Conservation (phyloP, 2,797 vertebrate species). For the Bucorvus abyssinicus region DNA sequence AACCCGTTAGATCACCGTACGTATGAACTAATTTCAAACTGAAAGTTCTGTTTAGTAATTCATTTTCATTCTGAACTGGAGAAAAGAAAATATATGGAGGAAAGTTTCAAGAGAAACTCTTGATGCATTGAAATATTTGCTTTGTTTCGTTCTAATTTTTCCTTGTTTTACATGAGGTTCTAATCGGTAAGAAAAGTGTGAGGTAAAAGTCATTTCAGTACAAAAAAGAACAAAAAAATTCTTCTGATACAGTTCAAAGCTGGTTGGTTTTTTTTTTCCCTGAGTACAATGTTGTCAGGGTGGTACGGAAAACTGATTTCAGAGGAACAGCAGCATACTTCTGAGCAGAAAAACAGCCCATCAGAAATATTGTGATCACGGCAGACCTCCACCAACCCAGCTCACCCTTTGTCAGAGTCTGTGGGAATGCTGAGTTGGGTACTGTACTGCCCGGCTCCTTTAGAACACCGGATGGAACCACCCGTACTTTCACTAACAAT, state of each 20-base stretch:
- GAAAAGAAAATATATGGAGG: background rate
- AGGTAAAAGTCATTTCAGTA: background rate
- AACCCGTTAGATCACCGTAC: background rate
- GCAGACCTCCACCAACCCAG: background rate
- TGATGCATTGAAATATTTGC: background rate
- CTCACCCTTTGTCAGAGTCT: background rate
- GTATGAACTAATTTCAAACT: background rate
- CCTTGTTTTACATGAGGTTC: background rate
- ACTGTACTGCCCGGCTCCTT: background rate
- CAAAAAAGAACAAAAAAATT: background rate
- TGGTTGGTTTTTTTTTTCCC: background rate
- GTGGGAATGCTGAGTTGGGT: background rate
- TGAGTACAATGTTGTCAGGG: fast-evolving
- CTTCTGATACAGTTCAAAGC: background rate
- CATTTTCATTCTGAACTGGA: background rate
- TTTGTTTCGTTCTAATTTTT: background rate
- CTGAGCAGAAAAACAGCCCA: background rate
- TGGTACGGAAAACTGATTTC: background rate
- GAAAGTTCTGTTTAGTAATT: background rate
- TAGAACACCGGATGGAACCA: background rate
- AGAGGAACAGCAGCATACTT: background rate
- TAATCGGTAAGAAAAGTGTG: background rate
- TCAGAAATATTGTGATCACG: background rate
- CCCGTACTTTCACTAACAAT: background rate
- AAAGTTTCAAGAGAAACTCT: background rate